Base-by-base conservation (phyloP, 2,113 vertebrate species). In the Parus major region DNA sequence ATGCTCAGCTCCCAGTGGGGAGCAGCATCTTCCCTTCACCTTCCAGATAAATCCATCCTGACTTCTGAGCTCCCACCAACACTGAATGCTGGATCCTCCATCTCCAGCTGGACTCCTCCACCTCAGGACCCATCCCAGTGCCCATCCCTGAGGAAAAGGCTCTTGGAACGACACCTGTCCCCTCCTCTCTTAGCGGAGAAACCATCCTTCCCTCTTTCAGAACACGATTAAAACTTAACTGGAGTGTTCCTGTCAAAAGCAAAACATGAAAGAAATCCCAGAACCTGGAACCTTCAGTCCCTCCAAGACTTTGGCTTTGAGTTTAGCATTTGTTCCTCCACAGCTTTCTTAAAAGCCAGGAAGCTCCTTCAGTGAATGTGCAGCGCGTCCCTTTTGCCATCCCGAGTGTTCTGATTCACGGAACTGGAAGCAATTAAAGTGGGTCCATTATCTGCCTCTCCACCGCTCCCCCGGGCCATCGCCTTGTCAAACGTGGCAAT, bases 391-490 rank as follows among this genome's bases (percentile, higher is more conserved):
- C 96, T 81, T 93, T 87, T 87, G 87, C 87, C 88, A 46, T 96
- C 87, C 92, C 59, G 42, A 90, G 95, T 44, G 91, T 52, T 90
- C 76, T 93, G 95, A 96, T 82, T 97, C 94, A 93, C 12, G 94
- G 92, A 95, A 94, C 93, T 95, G 93, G 96, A 97, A 97, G 94
- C 90, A 97, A 95, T 97, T 96, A 96, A 91, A 92, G 87, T 8
- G 70, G 96, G 88, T 92, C 95, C 97, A 95, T 97, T 97, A 96
- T 94, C 95, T 89, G 85, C 79, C 88, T 93, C 90, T 86, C 82
- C 41, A 2, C 93, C 7, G 22, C 86, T 96, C 96, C 93, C 92
- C 80, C 10, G 68, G 75, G 95, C 52, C 27, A 88, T 28, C 5
- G 1, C 89, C 28, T 85, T 97, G 96, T 96, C 96, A 96, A 93